Evolutionary conservation across 2,113 vertebrate species (phyloP), one percentile per base, ranked within the genome.

Genomic region (Microtus ochrogaster): DNA sequence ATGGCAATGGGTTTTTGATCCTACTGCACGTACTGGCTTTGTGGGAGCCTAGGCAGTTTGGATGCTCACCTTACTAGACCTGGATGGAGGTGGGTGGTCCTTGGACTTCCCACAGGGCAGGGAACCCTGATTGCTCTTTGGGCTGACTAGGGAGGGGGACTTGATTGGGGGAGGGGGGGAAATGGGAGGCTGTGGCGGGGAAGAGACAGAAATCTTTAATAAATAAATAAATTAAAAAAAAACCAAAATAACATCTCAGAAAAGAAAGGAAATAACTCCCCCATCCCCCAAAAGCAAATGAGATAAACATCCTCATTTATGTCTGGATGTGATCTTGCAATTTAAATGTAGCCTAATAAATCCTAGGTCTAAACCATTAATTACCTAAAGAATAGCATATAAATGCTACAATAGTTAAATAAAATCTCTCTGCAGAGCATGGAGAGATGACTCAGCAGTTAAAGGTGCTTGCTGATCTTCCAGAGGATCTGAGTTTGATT

Each of bases 291-390:
- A 92, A 97, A 78, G 28, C 39, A 94, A 92, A 21, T 90, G n/a
- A 96, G 5, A 89, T 70, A 96, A 89, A 33, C 12, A 49, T 0
- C 3, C 90, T 65, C 4, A 93, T 95, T 94, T 81, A 93, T 79
- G 49, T 93, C 49, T 95, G 33, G n/a, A 94, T 96, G 55, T 41
- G 97, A 47, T 61, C 66, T 52, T 91, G 73, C 93, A 76, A 97
- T 97, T 97, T 97, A 95, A 95, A 58, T 81, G 10, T 83, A 96
- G 33, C 55, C 65, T 61, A 88, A 63, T 95, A 76, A 94, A 91
- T 91, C 98, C 98, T 88, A 96, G 47, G 90, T 84, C 44, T 22
- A 91, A 97, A 24, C 39, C 66, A 73, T 72, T 68, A 88, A 58
- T 78, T 83, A 96, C 21, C n/a, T 89, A 82, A 96, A 84, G 36